Evolutionary conservation across 2,797 vertebrate species (phyloP), one percentile per base, ranked within the genome.

Genomic region (Acomys russatus): DNA sequence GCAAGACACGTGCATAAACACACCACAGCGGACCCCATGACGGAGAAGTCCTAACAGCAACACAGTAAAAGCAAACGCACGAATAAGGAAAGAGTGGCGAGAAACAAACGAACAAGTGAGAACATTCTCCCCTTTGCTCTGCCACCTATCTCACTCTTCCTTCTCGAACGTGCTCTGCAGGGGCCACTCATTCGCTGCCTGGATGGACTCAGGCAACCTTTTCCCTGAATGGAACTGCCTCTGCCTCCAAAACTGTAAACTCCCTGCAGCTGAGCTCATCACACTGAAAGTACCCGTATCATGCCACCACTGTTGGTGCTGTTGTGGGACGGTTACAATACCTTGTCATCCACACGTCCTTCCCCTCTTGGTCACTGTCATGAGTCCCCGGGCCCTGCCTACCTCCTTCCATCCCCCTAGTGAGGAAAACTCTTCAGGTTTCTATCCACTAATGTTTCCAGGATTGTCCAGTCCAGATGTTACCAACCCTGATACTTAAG

Each of bases 111-210:
- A 71, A 14, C 59, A 38, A 14, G 30, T 38, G 61, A 73, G 20
- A 23, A 14, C 9, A 11, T 3, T 1, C 9, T 9, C 2, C 9
- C 10, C 51, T 63, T 56, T 3, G 0, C n/a, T 44, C 20, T 30
- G 49, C 44, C 20, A 22, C 64, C 22, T 76, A 23, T 73, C 59
- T 86, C 44, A 2, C 33, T 33, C 17, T 35, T 56, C 63, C 54
- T 54, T 82, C 56, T 56, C 68, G 51, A 7, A 63, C 44, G 10
- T 20, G 54, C 68, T 63, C 12, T 59, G 25, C n/a, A 68, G 23
- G 28, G 84, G 11, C 14, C 1, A 77, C 28, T 59, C 35, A 30
- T 20, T 28, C 38, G 49, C 59, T 22, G 71, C 5, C 38, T 44
- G 44, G 44, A 44, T 44, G 44, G 44, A 44, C 44, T 44, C 4